These are phyloP conservation scores for Sminthurides aquaticus DNA, from an alignment of 2,888 invertebrate species.

Conservation along the genomic window DNA sequence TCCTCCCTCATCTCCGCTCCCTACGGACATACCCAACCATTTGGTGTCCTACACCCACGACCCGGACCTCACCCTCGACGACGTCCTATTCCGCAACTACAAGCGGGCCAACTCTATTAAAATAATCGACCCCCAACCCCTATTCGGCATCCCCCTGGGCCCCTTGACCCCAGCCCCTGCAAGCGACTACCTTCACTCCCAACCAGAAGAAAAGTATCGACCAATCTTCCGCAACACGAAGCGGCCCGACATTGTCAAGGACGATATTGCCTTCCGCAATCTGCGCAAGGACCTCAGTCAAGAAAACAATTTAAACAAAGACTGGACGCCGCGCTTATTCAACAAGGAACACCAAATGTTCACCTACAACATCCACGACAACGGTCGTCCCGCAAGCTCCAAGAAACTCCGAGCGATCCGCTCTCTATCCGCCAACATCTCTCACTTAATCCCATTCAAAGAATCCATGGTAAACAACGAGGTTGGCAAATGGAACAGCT, in stretches of 20 bases:
- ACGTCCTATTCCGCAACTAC: conserved; percentile 73
- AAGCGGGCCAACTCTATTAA: conserved; percentile 65
- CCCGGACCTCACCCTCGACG: conserved; percentile 74
- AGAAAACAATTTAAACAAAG: conserved; percentile 30
- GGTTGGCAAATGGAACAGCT: conserved; percentile 42
- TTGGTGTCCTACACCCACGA: conserved; percentile 48
- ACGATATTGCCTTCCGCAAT: conserved; percentile 78
- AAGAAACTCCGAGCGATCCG: conserved; percentile 68
- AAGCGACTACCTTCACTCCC: conserved; percentile 75
- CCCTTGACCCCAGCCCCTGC: conserved; percentile 71
- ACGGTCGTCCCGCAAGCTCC: conserved; percentile 47
- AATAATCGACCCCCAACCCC: conserved; percentile 73
- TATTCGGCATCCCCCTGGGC: conserved; percentile 81
- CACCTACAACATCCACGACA: conserved; percentile 9
- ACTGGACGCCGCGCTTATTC: conserved; percentile 42
- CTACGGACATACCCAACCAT: conserved; percentile 17
- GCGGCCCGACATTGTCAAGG: conserved; percentile 73
- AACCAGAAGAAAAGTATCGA: conserved; percentile 54
- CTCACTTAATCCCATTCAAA: conserved; percentile 57
- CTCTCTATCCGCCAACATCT: conserved; percentile 76
- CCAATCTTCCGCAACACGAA: conserved; percentile 60
- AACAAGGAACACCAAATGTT: neutral
- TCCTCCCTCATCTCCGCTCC: conserved; percentile 41
- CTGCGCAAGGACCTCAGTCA: conserved; percentile 67
- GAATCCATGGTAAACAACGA: conserved; percentile 23